Percentiles rank a stretch among this genome's conserved stretches.
phyloP scores from a whole-genome alignment of 2,888 invertebrate species.

The Saturnia pavonia region DNA sequence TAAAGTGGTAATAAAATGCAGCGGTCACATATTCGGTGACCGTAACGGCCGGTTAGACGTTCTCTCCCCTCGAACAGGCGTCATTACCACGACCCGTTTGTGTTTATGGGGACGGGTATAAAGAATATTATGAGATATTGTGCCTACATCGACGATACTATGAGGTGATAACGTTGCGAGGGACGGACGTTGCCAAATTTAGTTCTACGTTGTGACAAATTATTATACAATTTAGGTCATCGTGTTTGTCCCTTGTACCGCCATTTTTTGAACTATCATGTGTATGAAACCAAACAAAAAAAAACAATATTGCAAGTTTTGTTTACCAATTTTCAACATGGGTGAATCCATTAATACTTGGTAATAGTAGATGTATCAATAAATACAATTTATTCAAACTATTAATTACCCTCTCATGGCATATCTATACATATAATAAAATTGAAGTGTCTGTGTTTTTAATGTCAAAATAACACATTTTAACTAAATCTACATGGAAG shows the following conservation, averaged over 20 bases:
- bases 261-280: no score
- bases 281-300: no score
- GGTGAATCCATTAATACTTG: no score
- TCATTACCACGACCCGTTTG: conserved; percentile 78
- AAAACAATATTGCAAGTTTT: no score
- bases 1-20: conserved; percentile 82
- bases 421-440: no score
- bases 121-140: conserved; percentile 81
- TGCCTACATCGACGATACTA: conserved; percentile 70
- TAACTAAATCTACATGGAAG: no score
- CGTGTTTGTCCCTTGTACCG: neutral
- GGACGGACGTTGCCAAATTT: conserved; percentile 60
- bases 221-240: conserved; percentile 45
- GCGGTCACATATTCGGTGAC: conserved; percentile 79
- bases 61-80: conserved; percentile 68
- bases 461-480: no score
- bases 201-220: conserved; percentile 57
- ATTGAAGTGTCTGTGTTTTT: no score
- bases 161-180: conserved; percentile 74
- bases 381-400: no score
- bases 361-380: no score
- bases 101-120: conserved; percentile 79
- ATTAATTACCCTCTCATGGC: no score
- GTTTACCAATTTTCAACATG: no score
- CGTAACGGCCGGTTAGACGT: conserved; percentile 76